Conservation (phyloP, 2,113 vertebrate species). For the Seriola quinqueradiata region DNA sequence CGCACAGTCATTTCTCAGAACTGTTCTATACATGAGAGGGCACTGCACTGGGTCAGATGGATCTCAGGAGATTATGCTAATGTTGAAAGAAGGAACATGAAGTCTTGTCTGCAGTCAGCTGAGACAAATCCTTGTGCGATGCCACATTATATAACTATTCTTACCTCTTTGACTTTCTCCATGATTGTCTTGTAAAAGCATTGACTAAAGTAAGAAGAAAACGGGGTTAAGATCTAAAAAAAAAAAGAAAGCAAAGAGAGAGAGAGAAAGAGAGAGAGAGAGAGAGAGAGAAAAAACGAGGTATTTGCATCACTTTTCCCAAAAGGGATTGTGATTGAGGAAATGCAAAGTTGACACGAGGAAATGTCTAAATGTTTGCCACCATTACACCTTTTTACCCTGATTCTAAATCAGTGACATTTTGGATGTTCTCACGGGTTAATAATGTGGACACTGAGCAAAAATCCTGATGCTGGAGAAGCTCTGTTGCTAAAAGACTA, state of each 20-base stretch:
- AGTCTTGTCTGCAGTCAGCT: slow-evolving; percentile 72
- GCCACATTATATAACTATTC: slow-evolving; percentile 64
- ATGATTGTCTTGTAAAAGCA: slow-evolving; percentile 50
- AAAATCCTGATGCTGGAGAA: not conserved
- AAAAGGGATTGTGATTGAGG: slow-evolving; percentile 4
- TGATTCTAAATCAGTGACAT: slow-evolving; percentile 8
- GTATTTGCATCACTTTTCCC: slow-evolving; percentile 17
- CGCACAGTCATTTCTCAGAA: slow-evolving; percentile 60
- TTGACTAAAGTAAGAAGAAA: slow-evolving; percentile 31
- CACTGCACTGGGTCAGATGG: slow-evolving; percentile 68
- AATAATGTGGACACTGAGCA: not conserved
- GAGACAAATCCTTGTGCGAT: slow-evolving; percentile 71
- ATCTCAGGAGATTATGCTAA: slow-evolving; percentile 78
- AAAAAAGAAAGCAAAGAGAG: slow-evolving; percentile 15
- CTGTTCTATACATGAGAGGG: slow-evolving; percentile 56
- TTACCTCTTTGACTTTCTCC: slow-evolving; percentile 53
- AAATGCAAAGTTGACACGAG: slow-evolving; percentile 3
- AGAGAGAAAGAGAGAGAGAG: not conserved
- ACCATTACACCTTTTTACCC: slow-evolving; percentile 8
- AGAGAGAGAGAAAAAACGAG: too few relatives aligned
- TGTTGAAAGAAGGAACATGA: slow-evolving; percentile 61
- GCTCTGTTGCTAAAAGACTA: not conserved
- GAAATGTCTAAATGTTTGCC: slow-evolving; percentile 17
- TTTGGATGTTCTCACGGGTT: slow-evolving; percentile 3
- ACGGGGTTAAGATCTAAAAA: slow-evolving; percentile 21